These are phyloP conservation scores for Lepidurus couesii DNA, from an alignment of 1,140 invertebrate genomes.

Conservation along the genomic window DNA sequence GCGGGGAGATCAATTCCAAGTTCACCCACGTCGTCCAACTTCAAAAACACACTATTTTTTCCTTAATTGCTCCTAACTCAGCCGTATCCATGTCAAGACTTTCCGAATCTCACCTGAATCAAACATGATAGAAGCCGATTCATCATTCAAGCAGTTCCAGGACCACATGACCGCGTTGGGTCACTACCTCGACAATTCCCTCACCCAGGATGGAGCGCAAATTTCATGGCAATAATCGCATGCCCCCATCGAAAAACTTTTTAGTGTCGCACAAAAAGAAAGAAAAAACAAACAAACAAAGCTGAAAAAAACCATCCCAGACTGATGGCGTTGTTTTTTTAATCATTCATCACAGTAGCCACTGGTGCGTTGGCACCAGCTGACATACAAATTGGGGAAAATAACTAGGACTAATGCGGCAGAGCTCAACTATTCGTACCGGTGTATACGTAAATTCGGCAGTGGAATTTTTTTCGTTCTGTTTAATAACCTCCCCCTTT, in stretches of 20 bases:
- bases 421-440: constrained; percentile 19
- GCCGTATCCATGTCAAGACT: neutral
- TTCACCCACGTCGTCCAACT: neutral
- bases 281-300: neutral
- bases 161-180: constrained; percentile 13
- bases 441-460: constrained; percentile 15
- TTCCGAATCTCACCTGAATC: constrained; percentile 6
- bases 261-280: neutral
- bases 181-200: constrained; percentile 17
- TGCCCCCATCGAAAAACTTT: neutral
- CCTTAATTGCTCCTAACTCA: neutral
- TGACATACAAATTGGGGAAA: neutral
- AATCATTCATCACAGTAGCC: neutral
- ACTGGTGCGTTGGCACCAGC: neutral
- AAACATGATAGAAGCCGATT: constrained; percentile 9
- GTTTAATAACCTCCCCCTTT: constrained; percentile 3
- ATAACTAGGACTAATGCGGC: neutral
- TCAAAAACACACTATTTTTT: neutral
- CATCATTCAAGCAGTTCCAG: neutral
- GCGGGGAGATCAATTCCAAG: neutral
- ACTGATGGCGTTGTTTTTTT: neutral
- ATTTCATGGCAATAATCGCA: constrained; percentile 16
- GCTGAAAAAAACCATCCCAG: neutral
- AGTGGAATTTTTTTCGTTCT: neutral
- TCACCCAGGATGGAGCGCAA: neutral